Conservation (phyloP, 2,797 vertebrate genomes). For the Rhadinocentrus ornatus region DNA sequence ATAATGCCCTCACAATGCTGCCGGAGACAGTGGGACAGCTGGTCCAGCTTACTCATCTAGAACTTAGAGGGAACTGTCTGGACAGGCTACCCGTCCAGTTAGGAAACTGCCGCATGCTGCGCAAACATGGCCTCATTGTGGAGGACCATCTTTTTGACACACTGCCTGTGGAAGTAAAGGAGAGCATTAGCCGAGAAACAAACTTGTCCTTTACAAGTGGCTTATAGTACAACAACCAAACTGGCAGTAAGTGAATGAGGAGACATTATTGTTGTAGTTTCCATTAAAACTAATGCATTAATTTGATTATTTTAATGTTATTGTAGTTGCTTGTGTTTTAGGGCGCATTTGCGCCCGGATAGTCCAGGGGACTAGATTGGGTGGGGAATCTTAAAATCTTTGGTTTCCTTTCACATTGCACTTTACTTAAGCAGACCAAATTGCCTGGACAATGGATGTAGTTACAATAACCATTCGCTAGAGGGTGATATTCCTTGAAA, state of each 20-base stretch:
- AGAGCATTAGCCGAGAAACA: constrained; percentile 90
- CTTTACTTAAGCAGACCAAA: too few species aligned
- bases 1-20: constrained; percentile 90
- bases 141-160: constrained; percentile 97
- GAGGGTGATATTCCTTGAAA: too few species aligned
- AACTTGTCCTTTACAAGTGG: constrained; percentile 86
- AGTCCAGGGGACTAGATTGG: too few species aligned
- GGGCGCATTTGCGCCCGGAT: too few species aligned
- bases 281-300: constrained; percentile 41
- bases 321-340: constrained; percentile 37
- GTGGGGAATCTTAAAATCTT: too few species aligned
- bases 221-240: constrained; percentile 77
- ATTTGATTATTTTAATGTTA: constrained; percentile 51
- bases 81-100: constrained; percentile 91
- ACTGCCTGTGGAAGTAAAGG: constrained; percentile 92
- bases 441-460: too few species aligned
- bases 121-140: constrained; percentile 88
- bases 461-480: too few species aligned
- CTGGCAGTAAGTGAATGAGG: constrained; percentile 25
- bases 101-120: constrained; percentile 90
- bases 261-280: constrained; percentile 36
- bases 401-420: too few species aligned
- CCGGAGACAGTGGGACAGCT: constrained; percentile 90
- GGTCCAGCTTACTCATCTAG: constrained; percentile 91
- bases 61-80: constrained; percentile 95